These are phyloP conservation scores for Eumaeus atala DNA, from an alignment of 1,140 invertebrate genomes.

Conservation along the genomic window DNA sequence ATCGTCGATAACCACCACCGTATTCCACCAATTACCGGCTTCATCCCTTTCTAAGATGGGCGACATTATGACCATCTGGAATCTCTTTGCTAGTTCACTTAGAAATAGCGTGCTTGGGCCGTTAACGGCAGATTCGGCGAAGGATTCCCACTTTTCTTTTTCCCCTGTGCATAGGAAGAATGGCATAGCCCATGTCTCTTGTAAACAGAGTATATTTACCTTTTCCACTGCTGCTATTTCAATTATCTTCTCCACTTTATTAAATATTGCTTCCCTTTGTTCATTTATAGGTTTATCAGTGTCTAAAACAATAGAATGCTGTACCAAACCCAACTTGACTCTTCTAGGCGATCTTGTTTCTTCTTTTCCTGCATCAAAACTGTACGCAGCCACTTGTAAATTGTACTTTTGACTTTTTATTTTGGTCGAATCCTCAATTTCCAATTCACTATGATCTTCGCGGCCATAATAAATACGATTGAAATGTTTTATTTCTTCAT, in stretches of 20 bases:
- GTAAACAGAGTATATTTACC: slow-evolving; percentile 94
- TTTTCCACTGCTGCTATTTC: slow-evolving; percentile 85
- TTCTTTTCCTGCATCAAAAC: slow-evolving; percentile 76
- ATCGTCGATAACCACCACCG: slow-evolving; percentile 93
- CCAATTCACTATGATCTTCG: slow-evolving; percentile 48
- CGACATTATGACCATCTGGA: slow-evolving; percentile 96
- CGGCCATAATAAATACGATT: slow-evolving; percentile 86
- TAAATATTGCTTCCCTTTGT: slow-evolving; percentile 87
- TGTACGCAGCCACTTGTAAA: slow-evolving; percentile 86
- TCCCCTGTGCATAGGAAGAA: slow-evolving; percentile 98
- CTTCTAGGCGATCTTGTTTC: slow-evolving; percentile 81
- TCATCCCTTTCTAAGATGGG: slow-evolving; percentile 96
- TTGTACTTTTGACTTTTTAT: slow-evolving; percentile 59
- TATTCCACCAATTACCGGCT: slow-evolving; percentile 93
- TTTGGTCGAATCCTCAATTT: slow-evolving; percentile 38
- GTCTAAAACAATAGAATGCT: slow-evolving; percentile 89
- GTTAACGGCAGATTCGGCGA: slow-evolving; percentile 92
- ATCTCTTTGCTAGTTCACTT: slow-evolving; percentile 83
- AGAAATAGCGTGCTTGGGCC: slow-evolving; percentile 91
- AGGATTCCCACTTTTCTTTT: slow-evolving; percentile 95
- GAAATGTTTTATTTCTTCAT: slow-evolving; percentile 80
- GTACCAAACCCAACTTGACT: slow-evolving; percentile 89
- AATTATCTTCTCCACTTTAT: slow-evolving; percentile 86
- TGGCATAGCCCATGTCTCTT: slow-evolving; percentile 99
- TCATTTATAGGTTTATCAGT: slow-evolving; percentile 83